phyloP scores from a whole-genome alignment of 1,140 invertebrate genomes.

The Orchesella cincta region DNA sequence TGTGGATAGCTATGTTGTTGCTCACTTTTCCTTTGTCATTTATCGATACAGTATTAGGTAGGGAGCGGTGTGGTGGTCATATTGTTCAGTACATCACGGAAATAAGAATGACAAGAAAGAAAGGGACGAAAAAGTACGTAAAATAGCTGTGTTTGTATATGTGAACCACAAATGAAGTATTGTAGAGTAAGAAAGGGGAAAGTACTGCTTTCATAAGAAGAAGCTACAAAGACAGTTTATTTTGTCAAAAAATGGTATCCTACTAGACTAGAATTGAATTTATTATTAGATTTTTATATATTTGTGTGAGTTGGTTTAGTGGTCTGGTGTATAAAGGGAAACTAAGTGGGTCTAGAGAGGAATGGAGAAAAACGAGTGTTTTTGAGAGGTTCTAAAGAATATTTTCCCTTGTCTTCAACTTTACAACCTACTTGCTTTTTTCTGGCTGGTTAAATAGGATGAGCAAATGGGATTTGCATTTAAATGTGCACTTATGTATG shows the following conservation, averaged over 20 bases:
- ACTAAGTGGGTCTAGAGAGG: neutral
- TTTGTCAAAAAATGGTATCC: neutral
- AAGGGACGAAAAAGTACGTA: no score
- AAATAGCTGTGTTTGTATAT: no score
- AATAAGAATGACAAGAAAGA: no score
- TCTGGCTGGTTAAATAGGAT: neutral
- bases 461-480: neutral
- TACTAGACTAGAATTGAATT: neutral
- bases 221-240: neutral
- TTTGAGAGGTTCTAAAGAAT: neutral
- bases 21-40: no score
- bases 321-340: neutral
- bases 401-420: neutral
- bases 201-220: neutral
- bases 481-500: neutral
- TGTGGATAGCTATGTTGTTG: no score
- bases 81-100: no score
- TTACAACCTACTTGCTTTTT: neutral
- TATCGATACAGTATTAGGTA: no score
- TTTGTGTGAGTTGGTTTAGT: neutral
- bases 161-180: neutral
- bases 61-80: no score
- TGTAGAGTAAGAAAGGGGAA: neutral
- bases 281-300: conserved; percentile 1
- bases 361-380: neutral